Conservation (phyloP, 2,888 invertebrate species). For the Esperia sulphurella region DNA sequence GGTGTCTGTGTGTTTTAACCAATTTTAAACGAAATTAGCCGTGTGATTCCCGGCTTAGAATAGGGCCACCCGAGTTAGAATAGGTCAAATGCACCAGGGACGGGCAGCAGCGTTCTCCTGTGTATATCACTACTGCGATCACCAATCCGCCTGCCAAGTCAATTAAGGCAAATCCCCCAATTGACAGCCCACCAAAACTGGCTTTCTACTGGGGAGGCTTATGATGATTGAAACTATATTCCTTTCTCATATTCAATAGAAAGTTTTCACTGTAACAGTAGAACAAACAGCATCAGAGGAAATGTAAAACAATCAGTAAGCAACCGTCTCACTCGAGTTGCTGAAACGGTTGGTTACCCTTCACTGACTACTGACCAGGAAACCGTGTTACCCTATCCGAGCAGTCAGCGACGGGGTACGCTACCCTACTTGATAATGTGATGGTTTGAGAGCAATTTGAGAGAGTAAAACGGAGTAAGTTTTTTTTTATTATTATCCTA, state of each 20-base stretch:
- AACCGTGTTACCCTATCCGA: constrained; percentile 23
- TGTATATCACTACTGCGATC: no score
- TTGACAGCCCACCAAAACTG: no score
- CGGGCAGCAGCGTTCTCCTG: no score
- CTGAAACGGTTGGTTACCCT: constrained; percentile 10
- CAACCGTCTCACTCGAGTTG: constrained; percentile 9
- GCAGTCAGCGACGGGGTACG: constrained; percentile 24
- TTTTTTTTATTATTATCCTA: background rate
- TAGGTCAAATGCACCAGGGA: no score
- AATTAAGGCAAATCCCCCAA: no score
- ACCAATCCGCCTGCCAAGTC: no score
- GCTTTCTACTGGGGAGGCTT: no score
- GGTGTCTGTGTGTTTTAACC: no score
- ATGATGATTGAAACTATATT: no score
- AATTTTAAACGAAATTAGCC: background rate
- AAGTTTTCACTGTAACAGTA: no score
- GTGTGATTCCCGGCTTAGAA: no score
- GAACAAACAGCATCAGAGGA: background rate
- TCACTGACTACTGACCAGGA: constrained; percentile 15
- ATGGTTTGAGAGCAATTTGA: background rate
- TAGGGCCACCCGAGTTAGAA: no score
- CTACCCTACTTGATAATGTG: background rate
- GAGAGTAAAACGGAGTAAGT: background rate
- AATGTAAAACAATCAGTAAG: constrained; percentile 2
- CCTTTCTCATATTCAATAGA: background rate